Percentiles rank a stretch among this genome's conserved stretches.
These are phyloP conservation scores for Caloenas nicobarica DNA, from an alignment of 2,113 vertebrate genomes.

Conservation along the genomic window DNA sequence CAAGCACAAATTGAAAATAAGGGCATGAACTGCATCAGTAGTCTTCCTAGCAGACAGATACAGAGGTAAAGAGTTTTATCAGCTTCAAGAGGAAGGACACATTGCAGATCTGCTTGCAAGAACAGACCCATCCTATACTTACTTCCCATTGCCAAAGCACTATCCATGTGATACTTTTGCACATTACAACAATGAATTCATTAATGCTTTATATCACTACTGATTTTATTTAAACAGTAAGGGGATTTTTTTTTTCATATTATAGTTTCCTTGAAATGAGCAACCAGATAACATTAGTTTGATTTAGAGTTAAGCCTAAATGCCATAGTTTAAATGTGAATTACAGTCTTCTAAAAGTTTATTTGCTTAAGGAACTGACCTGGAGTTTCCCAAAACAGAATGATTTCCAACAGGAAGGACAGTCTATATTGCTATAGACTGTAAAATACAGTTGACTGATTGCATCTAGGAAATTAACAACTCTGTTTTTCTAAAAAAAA, in stretches of 20 bases:
- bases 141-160: background rate
- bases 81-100: background rate
- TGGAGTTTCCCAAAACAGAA: background rate
- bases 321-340: background rate
- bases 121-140: background rate
- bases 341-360: background rate
- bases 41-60: background rate
- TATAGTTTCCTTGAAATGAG: background rate
- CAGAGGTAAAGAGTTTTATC: background rate
- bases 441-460: background rate
- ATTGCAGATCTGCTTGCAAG: background rate
- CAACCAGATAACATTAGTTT: background rate
- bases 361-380: conserved; percentile 7
- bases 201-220: background rate
- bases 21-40: background rate
- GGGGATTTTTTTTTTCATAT: background rate
- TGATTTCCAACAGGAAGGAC: background rate
- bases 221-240: background rate
- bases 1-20: conserved; percentile 10
- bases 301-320: background rate
- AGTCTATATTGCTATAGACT: background rate
- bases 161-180: background rate
- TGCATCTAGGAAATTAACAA: background rate
- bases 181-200: background rate
- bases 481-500: background rate